Percentiles rank a stretch among this genome's conserved stretches.
Evolutionary conservation across 1,140 invertebrate species (phyloP).

Genomic region (Pseudomyrmex concolor): DNA sequence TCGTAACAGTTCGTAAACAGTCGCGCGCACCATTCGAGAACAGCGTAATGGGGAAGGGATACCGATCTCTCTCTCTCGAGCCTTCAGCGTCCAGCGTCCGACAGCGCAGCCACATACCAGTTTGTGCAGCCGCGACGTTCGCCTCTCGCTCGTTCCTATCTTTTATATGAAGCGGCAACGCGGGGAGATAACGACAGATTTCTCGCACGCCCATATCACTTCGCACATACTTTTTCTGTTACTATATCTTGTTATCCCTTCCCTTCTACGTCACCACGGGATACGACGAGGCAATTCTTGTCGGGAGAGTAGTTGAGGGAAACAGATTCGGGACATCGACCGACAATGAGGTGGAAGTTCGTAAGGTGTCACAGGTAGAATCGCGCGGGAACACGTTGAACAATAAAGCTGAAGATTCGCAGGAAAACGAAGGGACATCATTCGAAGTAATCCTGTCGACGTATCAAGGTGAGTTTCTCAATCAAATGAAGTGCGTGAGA

Average conservation of each 20-base stretch:
- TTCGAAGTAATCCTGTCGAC: conserved; percentile 81
- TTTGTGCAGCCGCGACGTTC: conserved; percentile 83
- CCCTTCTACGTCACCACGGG: conserved; percentile 26
- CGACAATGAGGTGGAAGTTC: background rate
- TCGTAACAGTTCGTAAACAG: conserved; percentile 35
- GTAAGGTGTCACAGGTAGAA: conserved; percentile 38
- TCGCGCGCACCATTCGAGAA: conserved; percentile 70
- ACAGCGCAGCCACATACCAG: conserved; percentile 78
- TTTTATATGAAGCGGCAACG: conserved; percentile 45
- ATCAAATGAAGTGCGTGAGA: conserved; percentile 12
- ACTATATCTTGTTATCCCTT: background rate
- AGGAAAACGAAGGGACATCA: conserved; percentile 38
- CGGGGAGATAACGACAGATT: background rate
- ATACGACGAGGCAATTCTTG: conserved; percentile 21
- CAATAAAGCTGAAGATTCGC: conserved; percentile 26
- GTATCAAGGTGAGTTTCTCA: conserved; percentile 77
- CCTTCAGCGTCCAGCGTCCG: conserved; percentile 61
- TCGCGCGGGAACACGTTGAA: conserved; percentile 22
- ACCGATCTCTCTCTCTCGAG: conserved; percentile 59
- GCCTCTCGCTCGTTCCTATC: conserved; percentile 70
- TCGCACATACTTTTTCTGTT: background rate
- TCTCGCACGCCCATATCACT: no score
- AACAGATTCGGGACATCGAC: background rate
- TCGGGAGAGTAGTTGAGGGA: background rate
- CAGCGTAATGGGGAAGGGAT: conserved; percentile 33